phyloP scores from a whole-genome alignment of 2,113 vertebrate species.

The Ovis canadensis region DNA sequence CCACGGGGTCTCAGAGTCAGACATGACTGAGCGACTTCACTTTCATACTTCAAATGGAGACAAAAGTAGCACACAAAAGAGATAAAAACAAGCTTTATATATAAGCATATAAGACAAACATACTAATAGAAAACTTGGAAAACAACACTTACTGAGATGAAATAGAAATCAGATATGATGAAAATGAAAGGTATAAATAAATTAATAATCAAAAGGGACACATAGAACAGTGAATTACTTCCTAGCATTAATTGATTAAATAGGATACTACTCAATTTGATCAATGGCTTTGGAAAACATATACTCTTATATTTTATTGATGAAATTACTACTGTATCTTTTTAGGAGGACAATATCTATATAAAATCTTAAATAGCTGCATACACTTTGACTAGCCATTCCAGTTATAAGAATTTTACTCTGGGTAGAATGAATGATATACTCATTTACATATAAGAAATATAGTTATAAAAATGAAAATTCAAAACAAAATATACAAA shows the following conservation, averaged over 20 bases:
- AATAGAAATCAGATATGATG: not conserved
- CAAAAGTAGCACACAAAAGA: not conserved
- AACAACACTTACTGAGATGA: not conserved
- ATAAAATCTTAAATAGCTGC: not conserved
- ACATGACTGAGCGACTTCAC: too few species aligned
- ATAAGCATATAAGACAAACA: not conserved
- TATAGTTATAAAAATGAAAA: slow-evolving; percentile 4
- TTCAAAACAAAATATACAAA: not conserved
- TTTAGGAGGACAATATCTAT: not conserved
- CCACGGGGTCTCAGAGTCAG: too few species aligned
- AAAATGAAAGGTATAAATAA: not conserved
- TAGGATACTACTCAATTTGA: not conserved
- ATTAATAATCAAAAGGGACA: not conserved
- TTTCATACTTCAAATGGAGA: not conserved
- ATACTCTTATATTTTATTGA: not conserved
- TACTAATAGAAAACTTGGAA: not conserved
- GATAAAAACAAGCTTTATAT: not conserved
- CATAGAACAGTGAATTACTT: not conserved
- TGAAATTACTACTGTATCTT: not conserved
- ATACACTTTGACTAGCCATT: not conserved
- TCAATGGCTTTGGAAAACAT: not conserved
- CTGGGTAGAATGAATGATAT: not conserved
- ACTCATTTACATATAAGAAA: not conserved
- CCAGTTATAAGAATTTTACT: not conserved
- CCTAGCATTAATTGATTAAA: not conserved